phyloP scores from a whole-genome alignment of 2,797 vertebrate species.

The Dromococcyx pavoninus region DNA sequence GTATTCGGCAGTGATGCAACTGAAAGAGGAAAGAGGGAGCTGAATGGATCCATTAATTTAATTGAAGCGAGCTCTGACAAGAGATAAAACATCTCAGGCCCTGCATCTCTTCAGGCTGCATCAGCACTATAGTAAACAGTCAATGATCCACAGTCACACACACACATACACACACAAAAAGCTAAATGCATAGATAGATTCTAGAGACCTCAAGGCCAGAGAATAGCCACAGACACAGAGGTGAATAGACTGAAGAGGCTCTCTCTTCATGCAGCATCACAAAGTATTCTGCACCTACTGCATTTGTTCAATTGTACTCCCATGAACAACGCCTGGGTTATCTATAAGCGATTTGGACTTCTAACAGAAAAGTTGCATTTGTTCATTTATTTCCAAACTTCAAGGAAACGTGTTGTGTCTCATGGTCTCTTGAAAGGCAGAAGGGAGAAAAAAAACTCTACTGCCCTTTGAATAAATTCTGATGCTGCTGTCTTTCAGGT shows the following conservation, averaged over 20 bases:
- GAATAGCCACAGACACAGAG: slow-evolving; percentile 83
- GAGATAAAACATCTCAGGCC: slow-evolving; percentile 95
- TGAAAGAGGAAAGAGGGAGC: slow-evolving; percentile 90
- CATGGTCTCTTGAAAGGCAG: slow-evolving; percentile 13
- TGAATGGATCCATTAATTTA: slow-evolving; percentile 99
- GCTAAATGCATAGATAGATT: slow-evolving; percentile 74
- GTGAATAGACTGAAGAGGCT: slow-evolving; percentile 85
- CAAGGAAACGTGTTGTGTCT: slow-evolving; percentile 7
- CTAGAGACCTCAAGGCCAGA: slow-evolving; percentile 89
- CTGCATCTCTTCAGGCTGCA: slow-evolving; percentile 90
- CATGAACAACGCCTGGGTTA: slow-evolving; percentile 68
- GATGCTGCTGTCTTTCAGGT: not conserved
- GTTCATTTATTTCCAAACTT: slow-evolving; percentile 45
- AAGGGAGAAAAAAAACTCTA: slow-evolving; percentile 1
- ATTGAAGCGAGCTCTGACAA: slow-evolving; percentile 97
- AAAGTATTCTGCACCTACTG: slow-evolving; percentile 73
- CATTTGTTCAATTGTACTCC: slow-evolving; percentile 73
- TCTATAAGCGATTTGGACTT: slow-evolving; percentile 79
- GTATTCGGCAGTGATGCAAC: slow-evolving; percentile 87
- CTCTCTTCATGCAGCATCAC: slow-evolving; percentile 41
- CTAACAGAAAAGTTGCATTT: slow-evolving; percentile 64
- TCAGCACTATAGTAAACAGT: slow-evolving; percentile 92
- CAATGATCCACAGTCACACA: slow-evolving; percentile 83
- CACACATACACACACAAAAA: not conserved
- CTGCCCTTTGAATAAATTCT: not conserved